A percentile compares a stretch with the other conserved stretches of the same genome.
These are phyloP conservation scores for Drosophila mimetica DNA, from an alignment of 2,888 invertebrate genomes.

Conservation along the genomic window DNA sequence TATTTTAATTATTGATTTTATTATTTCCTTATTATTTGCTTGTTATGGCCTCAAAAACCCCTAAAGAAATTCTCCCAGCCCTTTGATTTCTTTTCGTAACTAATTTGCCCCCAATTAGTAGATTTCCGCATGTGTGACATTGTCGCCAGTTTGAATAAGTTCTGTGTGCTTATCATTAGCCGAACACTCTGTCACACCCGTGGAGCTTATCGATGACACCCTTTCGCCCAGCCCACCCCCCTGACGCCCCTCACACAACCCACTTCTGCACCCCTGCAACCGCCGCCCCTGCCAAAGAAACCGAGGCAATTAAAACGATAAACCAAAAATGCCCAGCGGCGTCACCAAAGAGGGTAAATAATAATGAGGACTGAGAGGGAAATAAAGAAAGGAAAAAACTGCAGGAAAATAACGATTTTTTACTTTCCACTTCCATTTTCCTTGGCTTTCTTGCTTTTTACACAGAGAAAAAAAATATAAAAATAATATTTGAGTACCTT, in stretches of 20 bases:
- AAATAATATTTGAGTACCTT: too few species aligned
- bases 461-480: too few species aligned
- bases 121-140: constrained; percentile 29
- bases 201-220: constrained; percentile 28
- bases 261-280: constrained; percentile 1
- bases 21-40: neutral
- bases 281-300: constrained; percentile 7
- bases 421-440: constrained; percentile 1
- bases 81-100: constrained; percentile 14
- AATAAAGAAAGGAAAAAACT: constrained; percentile 12
- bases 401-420: constrained; percentile 21
- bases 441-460: neutral
- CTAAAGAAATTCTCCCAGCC: neutral
- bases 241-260: neutral
- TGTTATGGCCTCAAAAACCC: neutral
- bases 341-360: constrained; percentile 42
- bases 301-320: constrained; percentile 83
- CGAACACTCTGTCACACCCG: constrained; percentile 23
- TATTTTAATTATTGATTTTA: too few species aligned
- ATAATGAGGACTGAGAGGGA: constrained; percentile 33
- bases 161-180: constrained; percentile 68
- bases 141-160: constrained; percentile 20
- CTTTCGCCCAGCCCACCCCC: constrained; percentile 1
- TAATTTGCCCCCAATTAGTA: constrained; percentile 27
- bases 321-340: constrained; percentile 81